Evolutionary conservation across 1,140 invertebrate species (phyloP).

Genomic region (Habropoda laboriosa): DNA sequence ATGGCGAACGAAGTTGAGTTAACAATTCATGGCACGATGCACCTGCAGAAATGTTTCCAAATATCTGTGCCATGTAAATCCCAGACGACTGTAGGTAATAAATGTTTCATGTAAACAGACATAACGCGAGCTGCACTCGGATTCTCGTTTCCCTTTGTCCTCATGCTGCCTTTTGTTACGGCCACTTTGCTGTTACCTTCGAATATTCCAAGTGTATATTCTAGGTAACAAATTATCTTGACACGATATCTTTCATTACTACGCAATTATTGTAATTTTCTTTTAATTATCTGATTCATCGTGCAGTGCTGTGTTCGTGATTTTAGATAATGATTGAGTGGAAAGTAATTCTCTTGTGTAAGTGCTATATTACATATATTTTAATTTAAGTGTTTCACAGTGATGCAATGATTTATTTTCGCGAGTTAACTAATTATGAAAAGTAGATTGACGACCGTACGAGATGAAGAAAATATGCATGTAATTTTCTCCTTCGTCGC

Average conservation of each 20-base stretch:
- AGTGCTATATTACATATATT: not conserved
- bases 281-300: not conserved
- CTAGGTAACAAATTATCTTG: not conserved
- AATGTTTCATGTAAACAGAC: constrained; percentile 28
- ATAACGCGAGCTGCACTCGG: not conserved
- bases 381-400: not conserved
- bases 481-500: not conserved
- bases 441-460: not conserved
- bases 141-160: constrained; percentile 10
- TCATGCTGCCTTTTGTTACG: not conserved
- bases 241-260: not conserved
- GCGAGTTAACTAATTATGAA: not conserved
- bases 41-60: not conserved
- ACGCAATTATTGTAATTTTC: not conserved
- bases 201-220: not conserved
- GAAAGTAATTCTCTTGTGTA: not conserved
- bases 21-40: constrained; percentile 8
- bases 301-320: not conserved
- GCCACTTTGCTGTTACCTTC: not conserved
- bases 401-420: not conserved
- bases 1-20: not conserved
- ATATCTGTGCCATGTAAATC: constrained; percentile 18
- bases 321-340: not conserved
- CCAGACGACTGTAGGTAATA: not conserved
- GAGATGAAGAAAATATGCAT: not conserved